phyloP scores from a whole-genome alignment of 37 sponge, comb jelly and placozoan genomes.

The Aphrocallistes beatrix region DNA sequence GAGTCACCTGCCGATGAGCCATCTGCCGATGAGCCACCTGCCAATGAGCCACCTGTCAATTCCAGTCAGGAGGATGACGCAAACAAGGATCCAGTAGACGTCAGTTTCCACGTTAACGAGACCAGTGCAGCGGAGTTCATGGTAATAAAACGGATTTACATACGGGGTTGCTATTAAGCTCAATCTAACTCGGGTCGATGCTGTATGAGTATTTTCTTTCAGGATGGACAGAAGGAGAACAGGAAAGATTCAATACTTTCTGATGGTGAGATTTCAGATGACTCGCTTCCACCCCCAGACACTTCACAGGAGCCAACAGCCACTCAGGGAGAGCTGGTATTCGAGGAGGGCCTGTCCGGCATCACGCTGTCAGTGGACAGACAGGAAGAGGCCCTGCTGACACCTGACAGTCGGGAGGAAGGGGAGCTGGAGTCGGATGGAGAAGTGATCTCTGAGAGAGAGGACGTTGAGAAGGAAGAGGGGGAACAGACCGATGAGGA shows the following conservation, averaged over 20 bases:
- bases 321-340: neutral
- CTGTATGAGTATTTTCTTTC: no score
- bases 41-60: no score
- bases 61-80: no score
- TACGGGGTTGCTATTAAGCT: no score
- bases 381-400: neutral
- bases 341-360: slow-evolving; percentile 2
- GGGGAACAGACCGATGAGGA: neutral
- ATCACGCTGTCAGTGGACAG: neutral
- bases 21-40: no score
- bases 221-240: neutral
- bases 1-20: no score
- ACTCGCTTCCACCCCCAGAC: neutral
- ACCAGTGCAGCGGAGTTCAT: no score
- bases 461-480: neutral
- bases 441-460: neutral
- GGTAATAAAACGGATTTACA: no score
- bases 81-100: no score
- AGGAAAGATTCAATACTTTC: neutral
- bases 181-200: no score
- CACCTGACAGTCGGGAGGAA: neutral
- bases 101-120: no score
- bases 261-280: neutral
- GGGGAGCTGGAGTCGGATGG: neutral
- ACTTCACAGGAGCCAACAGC: neutral